phyloP scores from a whole-genome alignment of 1,140 invertebrate genomes.

The Euwallacea fornicatus region DNA sequence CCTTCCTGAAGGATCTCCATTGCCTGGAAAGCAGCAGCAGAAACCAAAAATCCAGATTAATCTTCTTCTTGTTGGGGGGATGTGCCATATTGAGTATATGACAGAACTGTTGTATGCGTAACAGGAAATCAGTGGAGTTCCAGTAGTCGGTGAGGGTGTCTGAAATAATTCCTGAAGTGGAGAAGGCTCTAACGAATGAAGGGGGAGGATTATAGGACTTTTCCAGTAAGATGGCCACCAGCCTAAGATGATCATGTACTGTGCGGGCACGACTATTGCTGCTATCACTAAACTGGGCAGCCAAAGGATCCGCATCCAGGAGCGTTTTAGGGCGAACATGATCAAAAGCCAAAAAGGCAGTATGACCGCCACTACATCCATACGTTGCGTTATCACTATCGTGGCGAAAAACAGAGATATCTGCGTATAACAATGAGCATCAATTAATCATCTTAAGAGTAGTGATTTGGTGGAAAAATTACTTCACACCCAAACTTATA shows the following conservation, averaged over 20 bases:
- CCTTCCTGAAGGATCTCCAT: constrained; percentile 21
- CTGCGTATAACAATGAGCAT: background rate
- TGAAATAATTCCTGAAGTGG: background rate
- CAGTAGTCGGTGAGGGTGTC: constrained; percentile 15
- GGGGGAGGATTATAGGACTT: constrained; percentile 9
- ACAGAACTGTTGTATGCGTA: constrained; percentile 27
- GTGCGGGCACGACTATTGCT: background rate
- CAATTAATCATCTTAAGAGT: background rate
- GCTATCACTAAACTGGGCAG: background rate
- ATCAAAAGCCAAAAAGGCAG: constrained; percentile 14
- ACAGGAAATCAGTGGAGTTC: constrained; percentile 18
- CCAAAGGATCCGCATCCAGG: constrained; percentile 8
- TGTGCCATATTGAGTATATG: constrained; percentile 23
- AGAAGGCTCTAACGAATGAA: background rate
- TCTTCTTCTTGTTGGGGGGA: constrained; percentile 18
- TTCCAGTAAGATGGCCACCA: constrained; percentile 26
- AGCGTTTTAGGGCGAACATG: constrained; percentile 5
- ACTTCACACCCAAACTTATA: constrained; percentile 31
- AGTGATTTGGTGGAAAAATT: background rate
- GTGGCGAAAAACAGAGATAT: constrained; percentile 7
- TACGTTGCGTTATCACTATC: constrained; percentile 17
- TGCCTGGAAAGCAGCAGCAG: constrained; percentile 13
- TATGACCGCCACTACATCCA: constrained; percentile 18
- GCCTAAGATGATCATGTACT: constrained; percentile 23
- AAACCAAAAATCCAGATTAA: constrained; percentile 22